Percentiles rank a stretch among this genome's conserved stretches.
Conservation (phyloP, 2,797 vertebrate genomes). For the Dendrocincla tyrannina region DNA sequence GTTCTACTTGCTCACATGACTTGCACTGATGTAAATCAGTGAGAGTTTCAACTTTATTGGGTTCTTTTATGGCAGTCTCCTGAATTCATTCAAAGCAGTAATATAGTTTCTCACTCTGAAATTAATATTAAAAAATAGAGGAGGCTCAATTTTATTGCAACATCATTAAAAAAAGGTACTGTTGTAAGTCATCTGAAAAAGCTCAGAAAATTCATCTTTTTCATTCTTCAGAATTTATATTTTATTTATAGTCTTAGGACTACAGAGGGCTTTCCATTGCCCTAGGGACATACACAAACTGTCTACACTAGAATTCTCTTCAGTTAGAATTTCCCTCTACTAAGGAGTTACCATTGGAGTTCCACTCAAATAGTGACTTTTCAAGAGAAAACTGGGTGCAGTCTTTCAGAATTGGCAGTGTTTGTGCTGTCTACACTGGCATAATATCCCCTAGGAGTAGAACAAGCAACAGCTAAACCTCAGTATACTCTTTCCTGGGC, state of each 20-base stretch:
- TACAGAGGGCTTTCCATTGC: neutral
- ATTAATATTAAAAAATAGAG: neutral
- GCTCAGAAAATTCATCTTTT: neutral
- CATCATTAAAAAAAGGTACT: neutral
- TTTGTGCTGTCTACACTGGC: neutral
- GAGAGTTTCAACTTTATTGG: neutral
- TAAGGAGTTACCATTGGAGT: neutral
- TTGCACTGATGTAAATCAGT: neutral
- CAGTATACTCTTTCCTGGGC: neutral
- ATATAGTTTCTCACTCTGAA: neutral
- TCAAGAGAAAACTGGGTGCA: neutral
- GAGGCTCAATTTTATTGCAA: neutral
- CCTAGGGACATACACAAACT: neutral
- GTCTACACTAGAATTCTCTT: neutral
- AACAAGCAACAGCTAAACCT: neutral
- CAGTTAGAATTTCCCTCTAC: neutral
- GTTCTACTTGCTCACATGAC: neutral
- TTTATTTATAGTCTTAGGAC: neutral
- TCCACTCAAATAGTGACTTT: neutral
- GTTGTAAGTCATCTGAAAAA: neutral
- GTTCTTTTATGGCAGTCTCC: neutral
- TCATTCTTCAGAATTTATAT: neutral
- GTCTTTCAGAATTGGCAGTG: neutral
- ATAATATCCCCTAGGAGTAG: neutral
- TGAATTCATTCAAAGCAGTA: neutral